Evolutionary conservation across 2,888 invertebrate species (phyloP).

Genomic region (Lobophora halterata): DNA sequence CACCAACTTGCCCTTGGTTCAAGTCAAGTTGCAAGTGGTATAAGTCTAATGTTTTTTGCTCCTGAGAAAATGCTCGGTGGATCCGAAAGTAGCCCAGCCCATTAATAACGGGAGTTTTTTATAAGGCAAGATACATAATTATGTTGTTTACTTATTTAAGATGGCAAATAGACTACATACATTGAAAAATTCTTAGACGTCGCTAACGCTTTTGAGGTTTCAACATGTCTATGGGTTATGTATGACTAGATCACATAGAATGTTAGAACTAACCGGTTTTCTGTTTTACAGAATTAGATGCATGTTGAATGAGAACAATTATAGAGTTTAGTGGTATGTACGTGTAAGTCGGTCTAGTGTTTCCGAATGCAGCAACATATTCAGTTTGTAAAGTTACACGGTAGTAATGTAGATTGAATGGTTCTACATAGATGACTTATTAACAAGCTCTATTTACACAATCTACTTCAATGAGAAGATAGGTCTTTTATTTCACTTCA

Average conservation of each 20-base stretch:
- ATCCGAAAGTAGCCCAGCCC: too few species aligned
- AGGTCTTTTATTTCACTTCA: slow-evolving; percentile 10
- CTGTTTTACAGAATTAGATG: slow-evolving; percentile 61
- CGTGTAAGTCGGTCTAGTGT: slow-evolving; percentile 26
- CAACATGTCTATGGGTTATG: slow-evolving; percentile 28
- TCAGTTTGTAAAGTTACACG: too few species aligned
- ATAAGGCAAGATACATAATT: too few species aligned
- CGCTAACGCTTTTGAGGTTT: slow-evolving; percentile 35
- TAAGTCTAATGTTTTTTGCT: not conserved
- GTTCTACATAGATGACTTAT: too few species aligned
- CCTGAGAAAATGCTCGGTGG: too few species aligned
- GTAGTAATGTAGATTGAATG: too few species aligned
- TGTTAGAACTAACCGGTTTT: slow-evolving; percentile 44
- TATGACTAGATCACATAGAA: slow-evolving; percentile 21
- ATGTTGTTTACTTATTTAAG: too few species aligned
- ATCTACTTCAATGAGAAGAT: slow-evolving; percentile 43
- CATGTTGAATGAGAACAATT: slow-evolving; percentile 64
- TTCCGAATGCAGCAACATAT: slow-evolving; percentile 15
- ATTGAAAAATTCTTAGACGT: too few species aligned
- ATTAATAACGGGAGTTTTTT: too few species aligned
- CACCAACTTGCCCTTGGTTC: too few species aligned
- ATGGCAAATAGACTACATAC: too few species aligned
- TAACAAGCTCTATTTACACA: slow-evolving; percentile 8
- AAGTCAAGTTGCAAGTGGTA: not conserved
- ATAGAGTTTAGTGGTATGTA: slow-evolving; percentile 53